Evolutionary conservation across 2,113 vertebrate genomes (phyloP), one percentile per base, ranked within the genome.

Genomic region (Engystomops pustulosus): DNA sequence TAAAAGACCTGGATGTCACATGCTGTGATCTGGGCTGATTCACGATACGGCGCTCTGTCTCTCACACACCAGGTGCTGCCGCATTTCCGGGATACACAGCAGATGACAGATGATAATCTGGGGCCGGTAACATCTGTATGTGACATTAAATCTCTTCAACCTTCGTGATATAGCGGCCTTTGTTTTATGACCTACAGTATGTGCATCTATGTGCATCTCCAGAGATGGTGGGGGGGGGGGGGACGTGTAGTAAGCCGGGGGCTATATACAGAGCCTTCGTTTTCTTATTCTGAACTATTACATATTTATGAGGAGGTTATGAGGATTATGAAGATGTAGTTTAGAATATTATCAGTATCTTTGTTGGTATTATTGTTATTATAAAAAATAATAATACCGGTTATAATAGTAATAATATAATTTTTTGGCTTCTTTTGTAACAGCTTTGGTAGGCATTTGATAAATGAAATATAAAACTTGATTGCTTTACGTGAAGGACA

Each of bases 101-200:
- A 62, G 58, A 62, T 62, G 58, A 62, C 58, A 30, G 25, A 62
- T 27, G 58, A 62, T 62, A 62, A 62, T 62, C 25, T 62, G 58
- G 58, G 30, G 25, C 58, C 58, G 15, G 58, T 14, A 62, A 62
- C 58, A 62, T 62, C 58, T 62, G 58, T 62, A 62, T 27, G 58
- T 62, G 53, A 62, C 58, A 30, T 14, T 62, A 30, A 62, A 62
- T 62, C 58, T 30, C 25, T 14, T 55, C n/a, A n/a, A 23, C 53
- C 53, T 53, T 18, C n/a, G 18, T 55, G 53, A 55, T 9, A 23
- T n/a, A 9, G 6, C 23, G 53, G 53, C 3, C 53, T 23, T n/a
- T 10, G 53, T 55, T 55, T 55, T 55, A 62, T 15, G 25, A 27
- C 25, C 58, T 58, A n/a, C 47, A 14, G 15, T n/a, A 25, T 30